A percentile compares a stretch with the other conserved stretches of the same genome.
These are phyloP conservation scores for Dipodomys ordii DNA, from an alignment of 2,113 vertebrate genomes.

Conservation along the genomic window DNA sequence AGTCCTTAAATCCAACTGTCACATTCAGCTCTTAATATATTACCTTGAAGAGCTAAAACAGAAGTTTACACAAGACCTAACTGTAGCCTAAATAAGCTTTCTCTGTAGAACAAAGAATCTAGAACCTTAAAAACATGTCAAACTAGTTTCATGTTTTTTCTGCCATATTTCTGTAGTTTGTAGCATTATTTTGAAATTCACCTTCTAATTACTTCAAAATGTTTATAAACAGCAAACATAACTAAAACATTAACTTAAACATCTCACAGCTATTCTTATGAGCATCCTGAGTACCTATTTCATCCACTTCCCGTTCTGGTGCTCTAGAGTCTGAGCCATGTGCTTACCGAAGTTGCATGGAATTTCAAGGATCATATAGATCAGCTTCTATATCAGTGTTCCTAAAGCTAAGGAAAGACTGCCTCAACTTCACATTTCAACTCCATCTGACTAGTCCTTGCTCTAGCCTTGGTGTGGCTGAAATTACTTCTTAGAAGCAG, in stretches of 20 bases:
- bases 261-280: neutral
- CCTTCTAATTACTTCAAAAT: neutral
- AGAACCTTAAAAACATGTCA: slow-evolving; percentile 44
- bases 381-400: neutral
- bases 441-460: slow-evolving; percentile 73
- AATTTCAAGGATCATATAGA: neutral
- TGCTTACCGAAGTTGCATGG: neutral
- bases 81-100: neutral
- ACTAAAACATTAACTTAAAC: slow-evolving; percentile 15
- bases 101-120: slow-evolving; percentile 6
- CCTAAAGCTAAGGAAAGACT: slow-evolving; percentile 68
- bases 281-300: neutral
- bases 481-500: slow-evolving; percentile 79
- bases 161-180: neutral
- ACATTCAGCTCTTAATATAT: slow-evolving; percentile 58
- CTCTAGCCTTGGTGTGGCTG: slow-evolving; percentile 80
- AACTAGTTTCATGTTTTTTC: neutral
- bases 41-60: slow-evolving; percentile 44
- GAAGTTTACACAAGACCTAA: slow-evolving; percentile 51
- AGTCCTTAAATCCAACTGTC: neutral
- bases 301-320: neutral
- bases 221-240: slow-evolving; percentile 3
- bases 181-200: neutral
- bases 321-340: slow-evolving; percentile 16
- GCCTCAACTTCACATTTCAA: slow-evolving; percentile 55